Base-by-base conservation (phyloP, 2,113 vertebrate species). In the Myrmecophaga tridactyla region DNA sequence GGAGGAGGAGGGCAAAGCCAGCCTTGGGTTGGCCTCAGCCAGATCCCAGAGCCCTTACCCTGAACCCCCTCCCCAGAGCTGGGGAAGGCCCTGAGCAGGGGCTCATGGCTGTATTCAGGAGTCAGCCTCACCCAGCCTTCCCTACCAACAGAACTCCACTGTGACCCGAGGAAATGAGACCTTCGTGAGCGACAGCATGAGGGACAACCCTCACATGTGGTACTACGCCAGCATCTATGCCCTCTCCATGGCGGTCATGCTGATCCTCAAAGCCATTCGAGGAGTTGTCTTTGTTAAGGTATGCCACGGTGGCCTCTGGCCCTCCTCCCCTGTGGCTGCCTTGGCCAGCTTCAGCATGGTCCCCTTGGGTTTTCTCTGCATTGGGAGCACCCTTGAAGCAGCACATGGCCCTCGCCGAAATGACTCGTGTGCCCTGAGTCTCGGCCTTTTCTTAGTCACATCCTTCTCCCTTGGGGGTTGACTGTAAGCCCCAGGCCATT, bases 261-360 rank as follows among this genome's bases (percentile, higher is more conserved):
- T 99, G 92, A 92, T 99, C 20, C 97, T 99, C 97, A 99, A 99
- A 96, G 98, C 99, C 48, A 94, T 99, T 43, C 98, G 99, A 63
- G 99, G 99, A 0, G 96, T 99, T 5, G 99, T 98, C 90, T 99
- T 99, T 78, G 99, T 99, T 53, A 99, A 99, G 99, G 99, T 99
- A 96, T 0, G 93, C 75, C 6, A 51, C 17, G 18, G 73, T 34
- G n/a, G 8, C 39, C 2, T 23, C 48, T n/a, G 51, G 6, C 7
- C 7, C 39, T 20, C 34, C 18, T 53, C 53, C 39, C 83, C 27
- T 29, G n/a, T 11, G 43, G 23, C 31, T 6, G 5, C 11, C 2
- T 6, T 41, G 39, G 43, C 31, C 36, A 73, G 20, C 20, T 23
- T n/a, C 5, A 1, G 31, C 34, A 0, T 13, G 60, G 69, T 9